Percentiles rank a stretch among this genome's conserved stretches.
phyloP scores from a whole-genome alignment of 2,113 vertebrate genomes.

The Ramphastos sulfuratus region DNA sequence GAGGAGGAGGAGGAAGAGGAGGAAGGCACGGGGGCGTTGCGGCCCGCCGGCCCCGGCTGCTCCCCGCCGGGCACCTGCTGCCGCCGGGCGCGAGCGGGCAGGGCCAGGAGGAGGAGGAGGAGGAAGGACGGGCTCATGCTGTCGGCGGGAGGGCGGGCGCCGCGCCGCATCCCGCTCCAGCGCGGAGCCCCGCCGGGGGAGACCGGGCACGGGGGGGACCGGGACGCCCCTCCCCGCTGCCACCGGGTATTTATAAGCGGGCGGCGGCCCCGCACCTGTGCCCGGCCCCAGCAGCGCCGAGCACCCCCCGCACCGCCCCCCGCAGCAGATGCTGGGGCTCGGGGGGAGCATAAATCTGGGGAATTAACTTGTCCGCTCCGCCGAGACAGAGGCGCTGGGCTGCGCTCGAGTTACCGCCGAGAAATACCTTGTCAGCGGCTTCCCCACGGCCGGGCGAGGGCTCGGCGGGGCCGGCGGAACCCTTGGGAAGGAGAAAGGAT shows the following conservation, averaged over 20 bases:
- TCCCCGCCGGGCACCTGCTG: conserved; percentile 44
- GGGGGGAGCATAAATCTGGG: conserved; percentile 11
- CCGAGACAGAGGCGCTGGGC: not conserved
- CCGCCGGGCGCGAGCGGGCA: conserved; percentile 66
- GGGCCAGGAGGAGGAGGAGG: conserved; percentile 78
- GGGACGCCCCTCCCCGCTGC: conserved; percentile 46
- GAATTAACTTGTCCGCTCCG: conserved; percentile 46
- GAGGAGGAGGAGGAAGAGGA: not conserved
- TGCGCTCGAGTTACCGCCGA: not conserved
- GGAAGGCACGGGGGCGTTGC: conserved; percentile 13
- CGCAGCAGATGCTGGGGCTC: conserved; percentile 37
- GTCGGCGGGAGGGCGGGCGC: conserved; percentile 76
- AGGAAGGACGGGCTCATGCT: conserved; percentile 87
- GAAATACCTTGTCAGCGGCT: not conserved
- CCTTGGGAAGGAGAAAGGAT: not conserved
- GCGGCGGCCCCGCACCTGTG: conserved; percentile 58
- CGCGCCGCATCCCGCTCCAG: conserved; percentile 78
- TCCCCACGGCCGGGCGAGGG: not conserved
- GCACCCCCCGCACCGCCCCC: not conserved
- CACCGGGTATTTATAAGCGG: conserved; percentile 91
- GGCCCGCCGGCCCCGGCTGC: conserved; percentile 38
- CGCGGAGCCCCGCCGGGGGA: not conserved
- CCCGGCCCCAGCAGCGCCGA: not conserved
- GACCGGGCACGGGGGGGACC: not conserved
- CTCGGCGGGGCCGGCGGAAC: not conserved